A percentile compares a stretch with the other conserved stretches of the same genome.
Evolutionary conservation across 2,888 invertebrate genomes (phyloP).

Genomic region (Nomada hirtipes): DNA sequence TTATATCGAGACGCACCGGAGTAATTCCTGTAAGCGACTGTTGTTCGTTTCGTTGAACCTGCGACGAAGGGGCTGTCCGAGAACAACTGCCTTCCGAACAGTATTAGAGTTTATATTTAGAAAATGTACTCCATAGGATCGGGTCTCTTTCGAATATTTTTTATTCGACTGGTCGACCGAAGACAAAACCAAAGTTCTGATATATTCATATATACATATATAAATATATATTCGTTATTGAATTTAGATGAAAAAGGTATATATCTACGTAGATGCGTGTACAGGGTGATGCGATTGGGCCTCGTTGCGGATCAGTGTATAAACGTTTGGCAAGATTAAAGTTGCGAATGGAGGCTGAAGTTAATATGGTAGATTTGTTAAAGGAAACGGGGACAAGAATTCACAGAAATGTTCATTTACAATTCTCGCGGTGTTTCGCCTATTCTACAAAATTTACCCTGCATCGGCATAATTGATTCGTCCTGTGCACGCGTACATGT

Average conservation of each 20-base stretch:
- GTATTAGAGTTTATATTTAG: conserved; percentile 17
- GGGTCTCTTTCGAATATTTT: conserved; percentile 68
- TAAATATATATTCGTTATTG: conserved; percentile 54
- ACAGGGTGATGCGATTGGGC: not conserved
- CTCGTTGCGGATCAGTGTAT: not conserved
- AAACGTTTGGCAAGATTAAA: not conserved
- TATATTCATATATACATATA: conserved; percentile 64
- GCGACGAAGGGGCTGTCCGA: conserved; percentile 3
- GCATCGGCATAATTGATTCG: not conserved
- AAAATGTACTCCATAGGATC: conserved; percentile 43
- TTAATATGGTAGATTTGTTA: no score
- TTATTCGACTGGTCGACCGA: conserved; percentile 68
- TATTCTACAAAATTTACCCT: not conserved
- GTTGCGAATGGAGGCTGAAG: not conserved
- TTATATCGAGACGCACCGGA: conserved; percentile 15
- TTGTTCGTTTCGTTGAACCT: conserved; percentile 1
- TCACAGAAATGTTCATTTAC: not conserved
- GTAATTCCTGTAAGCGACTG: not conserved
- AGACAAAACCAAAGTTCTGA: conserved; percentile 72
- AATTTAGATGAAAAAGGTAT: conserved; percentile 47
- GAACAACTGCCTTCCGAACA: not conserved
- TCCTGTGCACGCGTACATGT: conserved; percentile 14
- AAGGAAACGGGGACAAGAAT: no score
- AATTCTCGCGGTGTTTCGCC: not conserved
- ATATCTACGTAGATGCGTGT: not conserved